Conservation (phyloP, 2,797 vertebrate genomes). For the Chelon auratus region DNA sequence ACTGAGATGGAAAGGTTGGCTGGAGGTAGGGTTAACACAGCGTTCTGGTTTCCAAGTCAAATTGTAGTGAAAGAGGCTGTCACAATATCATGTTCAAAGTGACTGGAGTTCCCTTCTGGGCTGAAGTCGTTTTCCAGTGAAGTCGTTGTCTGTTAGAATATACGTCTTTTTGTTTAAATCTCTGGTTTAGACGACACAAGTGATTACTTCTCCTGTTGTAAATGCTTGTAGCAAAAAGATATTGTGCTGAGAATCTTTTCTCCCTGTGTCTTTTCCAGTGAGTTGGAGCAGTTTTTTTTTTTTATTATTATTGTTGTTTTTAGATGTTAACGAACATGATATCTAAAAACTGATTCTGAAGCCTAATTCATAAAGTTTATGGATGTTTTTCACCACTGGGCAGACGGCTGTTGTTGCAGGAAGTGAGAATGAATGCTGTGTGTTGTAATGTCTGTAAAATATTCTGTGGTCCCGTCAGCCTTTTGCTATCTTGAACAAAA, state of each 20-base stretch:
- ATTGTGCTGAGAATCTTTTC: conserved; percentile 8
- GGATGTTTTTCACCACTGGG: conserved; percentile 14
- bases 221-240: conserved; percentile 25
- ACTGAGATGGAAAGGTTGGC: conserved; percentile 82
- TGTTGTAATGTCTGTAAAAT: conserved; percentile 23
- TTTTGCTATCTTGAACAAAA: conserved; percentile 56
- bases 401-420: conserved; percentile 54
- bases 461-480: conserved; percentile 45
- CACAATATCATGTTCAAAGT: conserved; percentile 53
- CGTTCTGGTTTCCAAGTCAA: conserved; percentile 32
- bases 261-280: background rate
- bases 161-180: conserved; percentile 45
- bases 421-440: conserved; percentile 57
- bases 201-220: conserved; percentile 42
- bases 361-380: background rate
- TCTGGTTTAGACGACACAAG: conserved; percentile 38
- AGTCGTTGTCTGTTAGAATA: conserved; percentile 39
- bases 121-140: conserved; percentile 51
- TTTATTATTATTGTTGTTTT: background rate
- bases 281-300: background rate
- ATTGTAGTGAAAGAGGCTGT: conserved; percentile 39
- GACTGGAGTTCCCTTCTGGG: conserved; percentile 21
- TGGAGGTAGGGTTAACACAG: conserved; percentile 87
- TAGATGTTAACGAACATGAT: no score
- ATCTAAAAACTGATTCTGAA: no score